A percentile compares a stretch with the other conserved stretches of the same genome.
phyloP scores from a whole-genome alignment of 2,797 vertebrate species.

The Poeciliopsis paucimaculata region DNA sequence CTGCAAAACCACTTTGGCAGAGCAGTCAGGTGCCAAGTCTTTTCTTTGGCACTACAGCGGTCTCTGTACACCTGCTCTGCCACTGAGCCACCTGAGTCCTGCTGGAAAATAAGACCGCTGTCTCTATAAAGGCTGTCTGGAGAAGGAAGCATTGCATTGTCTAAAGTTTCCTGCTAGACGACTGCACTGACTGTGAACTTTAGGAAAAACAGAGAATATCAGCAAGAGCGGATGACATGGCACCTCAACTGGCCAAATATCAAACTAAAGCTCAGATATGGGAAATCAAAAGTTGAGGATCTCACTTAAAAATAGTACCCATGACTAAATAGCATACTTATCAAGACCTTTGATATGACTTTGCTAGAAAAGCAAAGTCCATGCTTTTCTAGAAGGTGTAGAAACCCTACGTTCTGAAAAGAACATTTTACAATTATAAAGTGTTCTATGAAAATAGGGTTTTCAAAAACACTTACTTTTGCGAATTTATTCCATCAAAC shows the following conservation, averaged over 20 bases:
- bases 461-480: conserved; percentile 82
- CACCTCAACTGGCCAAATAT: background rate
- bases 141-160: background rate
- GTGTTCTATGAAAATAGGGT: background rate
- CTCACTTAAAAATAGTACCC: background rate
- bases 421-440: background rate
- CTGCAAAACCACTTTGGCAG: background rate
- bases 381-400: background rate
- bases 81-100: too few species aligned
- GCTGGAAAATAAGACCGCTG: background rate
- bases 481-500: conserved; percentile 94
- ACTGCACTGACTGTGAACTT: background rate
- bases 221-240: background rate
- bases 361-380: background rate
- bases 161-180: background rate
- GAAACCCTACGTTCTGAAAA: background rate
- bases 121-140: background rate
- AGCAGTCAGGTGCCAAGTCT: background rate
- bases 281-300: background rate
- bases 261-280: background rate
- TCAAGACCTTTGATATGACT: background rate
- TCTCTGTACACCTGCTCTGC: too few species aligned
- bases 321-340: background rate
- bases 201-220: background rate
- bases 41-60: background rate